Percentiles rank a stretch among this genome's conserved stretches.
These are phyloP conservation scores for Rhadina sibilatrix DNA, from an alignment of 2,113 vertebrate species.

Conservation along the genomic window DNA sequence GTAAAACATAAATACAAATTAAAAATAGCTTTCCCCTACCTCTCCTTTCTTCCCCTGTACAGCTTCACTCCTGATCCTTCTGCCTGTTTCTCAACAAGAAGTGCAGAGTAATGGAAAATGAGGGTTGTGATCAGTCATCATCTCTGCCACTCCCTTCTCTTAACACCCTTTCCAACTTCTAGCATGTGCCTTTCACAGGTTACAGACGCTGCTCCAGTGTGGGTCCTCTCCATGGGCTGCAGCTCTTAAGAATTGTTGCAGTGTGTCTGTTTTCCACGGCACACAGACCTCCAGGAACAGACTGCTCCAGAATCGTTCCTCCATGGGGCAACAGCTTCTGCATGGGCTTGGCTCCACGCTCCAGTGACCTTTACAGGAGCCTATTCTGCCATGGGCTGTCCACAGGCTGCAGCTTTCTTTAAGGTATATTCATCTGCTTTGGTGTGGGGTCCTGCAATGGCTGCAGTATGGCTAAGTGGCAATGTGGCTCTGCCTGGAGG, in stretches of 20 bases:
- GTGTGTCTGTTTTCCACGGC: fast-evolving
- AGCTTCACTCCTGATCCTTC: neutral
- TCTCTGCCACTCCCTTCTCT: fast-evolving
- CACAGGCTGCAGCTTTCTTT: neutral
- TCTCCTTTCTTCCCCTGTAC: neutral
- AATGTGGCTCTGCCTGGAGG: too few species aligned
- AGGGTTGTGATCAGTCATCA: neutral
- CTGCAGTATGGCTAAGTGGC: neutral
- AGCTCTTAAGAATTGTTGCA: neutral
- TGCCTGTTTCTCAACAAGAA: neutral
- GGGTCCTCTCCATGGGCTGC: neutral
- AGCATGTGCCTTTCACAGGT: neutral
- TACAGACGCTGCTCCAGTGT: neutral
- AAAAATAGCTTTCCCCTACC: neutral
- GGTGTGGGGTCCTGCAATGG: neutral
- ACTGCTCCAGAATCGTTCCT: neutral
- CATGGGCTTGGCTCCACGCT: fast-evolving
- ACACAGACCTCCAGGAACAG: neutral
- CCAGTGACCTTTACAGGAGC: neutral
- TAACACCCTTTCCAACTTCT: too few species aligned
- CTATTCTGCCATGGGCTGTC: fast-evolving
- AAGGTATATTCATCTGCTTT: neutral
- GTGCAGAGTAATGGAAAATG: neutral
- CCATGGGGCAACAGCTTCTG: fast-evolving
- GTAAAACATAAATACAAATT: neutral